phyloP scores from a whole-genome alignment of 1,140 invertebrate species.

The Centruroides vittatus region DNA sequence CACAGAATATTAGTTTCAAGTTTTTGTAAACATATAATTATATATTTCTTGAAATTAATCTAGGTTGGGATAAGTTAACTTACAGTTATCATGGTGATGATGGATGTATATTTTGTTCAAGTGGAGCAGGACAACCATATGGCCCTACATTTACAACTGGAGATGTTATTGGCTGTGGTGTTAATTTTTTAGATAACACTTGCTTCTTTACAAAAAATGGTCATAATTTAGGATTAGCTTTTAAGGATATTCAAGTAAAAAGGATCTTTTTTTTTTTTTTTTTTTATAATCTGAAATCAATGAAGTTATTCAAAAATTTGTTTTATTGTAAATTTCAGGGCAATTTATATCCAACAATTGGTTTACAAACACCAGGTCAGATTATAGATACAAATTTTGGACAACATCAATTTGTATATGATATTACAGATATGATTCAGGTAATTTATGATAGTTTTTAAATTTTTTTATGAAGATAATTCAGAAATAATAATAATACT shows the following conservation, averaged over 20 bases:
- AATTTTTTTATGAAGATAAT: too few species aligned
- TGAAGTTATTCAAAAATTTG: not conserved
- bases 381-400: conserved; percentile 98
- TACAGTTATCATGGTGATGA: conserved; percentile 99
- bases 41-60: not conserved
- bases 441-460: too few species aligned
- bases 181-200: conserved; percentile 92
- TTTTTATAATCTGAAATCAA: not conserved
- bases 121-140: conserved; percentile 87
- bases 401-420: conserved; percentile 89
- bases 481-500: conserved; percentile 48
- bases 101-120: conserved; percentile 95
- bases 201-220: conserved; percentile 99
- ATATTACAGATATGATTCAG: conserved; percentile 45
- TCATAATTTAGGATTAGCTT: conserved; percentile 86
- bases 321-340: not conserved
- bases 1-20: too few species aligned
- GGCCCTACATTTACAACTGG: conserved; percentile 98
- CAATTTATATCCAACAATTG: conserved; percentile 77
- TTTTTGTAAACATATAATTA: too few species aligned
- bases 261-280: conserved; percentile 40
- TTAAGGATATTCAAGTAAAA: conserved; percentile 72
- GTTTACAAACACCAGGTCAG: conserved; percentile 95
- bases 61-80: conserved; percentile 89
- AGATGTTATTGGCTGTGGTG: conserved; percentile 89